These are phyloP conservation scores for Cantharis rustica DNA, from an alignment of 2,888 invertebrate species.

Conservation along the genomic window DNA sequence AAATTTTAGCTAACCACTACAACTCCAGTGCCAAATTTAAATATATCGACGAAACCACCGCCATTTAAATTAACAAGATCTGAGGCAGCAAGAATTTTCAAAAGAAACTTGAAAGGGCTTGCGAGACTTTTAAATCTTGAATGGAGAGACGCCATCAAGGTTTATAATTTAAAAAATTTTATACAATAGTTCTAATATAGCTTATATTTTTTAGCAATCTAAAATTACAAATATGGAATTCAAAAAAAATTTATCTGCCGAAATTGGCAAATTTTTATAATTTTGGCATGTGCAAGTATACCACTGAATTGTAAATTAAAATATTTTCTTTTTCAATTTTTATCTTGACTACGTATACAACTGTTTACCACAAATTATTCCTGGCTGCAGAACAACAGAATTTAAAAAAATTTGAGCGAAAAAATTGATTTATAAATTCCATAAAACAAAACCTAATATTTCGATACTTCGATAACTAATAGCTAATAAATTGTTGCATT, in stretches of 20 bases:
- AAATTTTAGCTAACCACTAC: conserved; percentile 34
- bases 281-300: not conserved
- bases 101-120: conserved; percentile 58
- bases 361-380: too few relatives aligned
- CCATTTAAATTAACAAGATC: conserved; percentile 54
- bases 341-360: too few relatives aligned
- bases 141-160: conserved; percentile 58
- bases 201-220: conserved; percentile 48
- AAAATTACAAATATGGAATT: conserved; percentile 36
- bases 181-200: not conserved
- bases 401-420: too few relatives aligned
- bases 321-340: too few relatives aligned
- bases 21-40: conserved; percentile 44
- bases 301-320: too few relatives aligned
- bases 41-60: conserved; percentile 49
- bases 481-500: too few relatives aligned
- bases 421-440: too few relatives aligned
- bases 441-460: too few relatives aligned
- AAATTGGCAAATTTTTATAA: conserved; percentile 51
- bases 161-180: conserved; percentile 41
- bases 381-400: too few relatives aligned
- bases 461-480: too few relatives aligned
- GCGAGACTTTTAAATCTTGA: conserved; percentile 59
- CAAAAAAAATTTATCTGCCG: conserved; percentile 46
- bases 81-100: conserved; percentile 53